Percentiles rank a stretch among this genome's conserved stretches.
phyloP scores from a whole-genome alignment of 2,113 vertebrate genomes.

The Melierax canorus region DNA sequence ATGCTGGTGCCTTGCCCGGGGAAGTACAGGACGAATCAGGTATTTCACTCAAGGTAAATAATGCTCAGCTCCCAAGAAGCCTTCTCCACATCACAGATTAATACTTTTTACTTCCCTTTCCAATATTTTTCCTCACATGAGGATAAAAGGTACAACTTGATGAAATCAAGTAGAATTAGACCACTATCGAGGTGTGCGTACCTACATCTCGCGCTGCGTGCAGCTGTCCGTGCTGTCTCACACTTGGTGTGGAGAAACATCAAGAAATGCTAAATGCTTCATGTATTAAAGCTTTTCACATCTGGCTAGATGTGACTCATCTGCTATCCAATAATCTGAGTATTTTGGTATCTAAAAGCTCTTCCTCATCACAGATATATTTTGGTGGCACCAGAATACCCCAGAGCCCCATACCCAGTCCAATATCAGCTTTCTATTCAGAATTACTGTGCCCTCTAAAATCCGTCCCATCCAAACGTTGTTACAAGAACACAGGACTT shows the following conservation, averaged over 20 bases:
- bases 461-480: not conserved
- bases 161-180: not conserved
- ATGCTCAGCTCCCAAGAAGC: not conserved
- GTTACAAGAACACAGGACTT: not conserved
- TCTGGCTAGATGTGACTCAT: not conserved
- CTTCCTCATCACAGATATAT: not conserved
- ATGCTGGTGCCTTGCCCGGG: not conserved
- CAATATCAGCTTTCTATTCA: not conserved
- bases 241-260: not conserved
- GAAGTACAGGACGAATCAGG: rapidly evolving
- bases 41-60: not conserved
- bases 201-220: not conserved
- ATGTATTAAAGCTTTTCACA: not conserved
- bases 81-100: not conserved
- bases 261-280: not conserved
- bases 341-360: not conserved
- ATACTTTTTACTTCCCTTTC: not conserved
- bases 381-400: not conserved
- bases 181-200: rapidly evolving
- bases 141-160: not conserved
- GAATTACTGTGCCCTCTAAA: not conserved
- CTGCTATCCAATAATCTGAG: not conserved
- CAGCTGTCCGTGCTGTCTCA: not conserved
- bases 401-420: not conserved
- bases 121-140: not conserved